Conservation (phyloP, 2,797 vertebrate genomes). For the Triplophysa bombifrons region DNA sequence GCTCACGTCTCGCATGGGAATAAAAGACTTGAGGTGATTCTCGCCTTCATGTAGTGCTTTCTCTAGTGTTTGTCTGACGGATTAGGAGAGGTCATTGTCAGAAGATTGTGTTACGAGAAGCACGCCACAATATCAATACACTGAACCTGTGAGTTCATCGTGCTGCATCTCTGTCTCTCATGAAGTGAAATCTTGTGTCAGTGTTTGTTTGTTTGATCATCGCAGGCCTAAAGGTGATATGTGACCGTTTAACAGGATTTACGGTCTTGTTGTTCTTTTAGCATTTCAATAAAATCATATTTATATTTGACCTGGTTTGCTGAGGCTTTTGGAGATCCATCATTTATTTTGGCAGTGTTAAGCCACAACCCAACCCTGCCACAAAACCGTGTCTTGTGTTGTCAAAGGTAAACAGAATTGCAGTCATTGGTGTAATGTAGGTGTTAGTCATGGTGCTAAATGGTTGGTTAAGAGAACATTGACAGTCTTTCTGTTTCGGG, state of each 20-base stretch:
- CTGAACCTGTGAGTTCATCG: neutral
- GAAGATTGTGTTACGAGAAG: neutral
- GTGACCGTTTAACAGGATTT: conserved; percentile 30
- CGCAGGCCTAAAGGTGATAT: neutral
- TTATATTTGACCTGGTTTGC: neutral
- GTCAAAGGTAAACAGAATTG: conserved; percentile 24
- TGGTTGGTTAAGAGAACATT: neutral
- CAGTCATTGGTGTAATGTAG: conserved; percentile 32
- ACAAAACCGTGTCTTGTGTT: neutral
- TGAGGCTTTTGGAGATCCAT: neutral
- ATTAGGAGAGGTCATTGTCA: conserved; percentile 35
- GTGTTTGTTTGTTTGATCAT: neutral
- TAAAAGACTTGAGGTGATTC: conserved; percentile 26
- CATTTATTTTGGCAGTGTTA: conserved; percentile 3
- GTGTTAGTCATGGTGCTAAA: conserved; percentile 16
- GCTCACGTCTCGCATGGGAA: conserved; percentile 33
- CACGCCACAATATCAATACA: conserved; percentile 1
- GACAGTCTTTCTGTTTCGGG: neutral
- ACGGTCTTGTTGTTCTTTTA: neutral
- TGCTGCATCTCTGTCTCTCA: neutral
- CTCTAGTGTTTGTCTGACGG: conserved; percentile 10
- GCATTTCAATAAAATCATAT: conserved; percentile 4
- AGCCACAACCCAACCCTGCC: neutral
- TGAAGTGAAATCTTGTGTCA: neutral
- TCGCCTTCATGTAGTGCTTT: conserved; percentile 17